Evolutionary conservation across 2,797 vertebrate genomes (phyloP), one percentile per base, ranked within the genome.

Genomic region (Hoplostethus mediterraneus): DNA sequence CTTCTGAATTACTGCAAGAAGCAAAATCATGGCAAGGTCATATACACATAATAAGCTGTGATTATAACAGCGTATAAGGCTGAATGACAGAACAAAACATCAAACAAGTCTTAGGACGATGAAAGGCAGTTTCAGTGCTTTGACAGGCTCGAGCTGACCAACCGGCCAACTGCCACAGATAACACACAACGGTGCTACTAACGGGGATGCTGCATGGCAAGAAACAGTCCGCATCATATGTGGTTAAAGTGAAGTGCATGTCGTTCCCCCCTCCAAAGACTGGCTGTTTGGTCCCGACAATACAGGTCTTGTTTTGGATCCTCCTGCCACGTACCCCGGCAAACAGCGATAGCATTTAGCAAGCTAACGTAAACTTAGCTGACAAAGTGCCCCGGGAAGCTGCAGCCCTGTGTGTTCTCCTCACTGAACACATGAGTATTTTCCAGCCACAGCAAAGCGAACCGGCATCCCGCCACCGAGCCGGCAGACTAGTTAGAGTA

Each of bases 301-400:
- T 78, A 76, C 80, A 65, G n/a, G 63, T 71, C 42, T 79, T 85
- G 80, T 75, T 65, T 67, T 67, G 52, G 64, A 84, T 66, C 67
- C 77, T 80, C 71, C 61, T 86, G 85, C 83, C 89, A 89, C 88
- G 81, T 87, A 75, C 33, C 59, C 75, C 71, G 63, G 82, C 62
- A 81, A 73, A 77, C 66, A 83, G 67, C 69, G 38, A 3, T 7
- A 11, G 76, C 49, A 66, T 82, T 54, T 40, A 85, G 77, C 75
- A 51, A 59, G 86, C 90, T 79, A 75, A 83, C 70, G 2, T 63
- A 55, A 44, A 55, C 42, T 51, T 25, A 42, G 38, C 65, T n/a
- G 59, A n/a, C n/a, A 16, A 62, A 48, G 12, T 16, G 70, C 47
- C 38, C 66, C 31, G 62, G n/a, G 36, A 14, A 30, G 70, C 78